Conservation (phyloP, 1,140 invertebrate genomes). For the Sitobion miscanthi region DNA sequence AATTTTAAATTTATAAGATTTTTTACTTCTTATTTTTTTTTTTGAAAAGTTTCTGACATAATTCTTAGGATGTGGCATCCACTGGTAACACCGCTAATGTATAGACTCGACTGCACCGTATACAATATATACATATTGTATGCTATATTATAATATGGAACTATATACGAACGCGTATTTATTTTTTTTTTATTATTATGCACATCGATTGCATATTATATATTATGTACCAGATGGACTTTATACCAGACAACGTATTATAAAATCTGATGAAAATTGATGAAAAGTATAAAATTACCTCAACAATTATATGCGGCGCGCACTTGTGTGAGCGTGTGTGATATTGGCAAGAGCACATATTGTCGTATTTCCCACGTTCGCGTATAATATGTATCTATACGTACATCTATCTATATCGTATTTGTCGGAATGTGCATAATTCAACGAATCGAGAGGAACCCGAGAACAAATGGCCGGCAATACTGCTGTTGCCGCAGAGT, state of each 20-base stretch:
- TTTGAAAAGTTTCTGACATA: neutral
- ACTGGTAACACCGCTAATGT: neutral
- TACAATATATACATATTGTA: no score
- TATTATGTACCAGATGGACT: no score
- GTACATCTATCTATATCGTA: neutral
- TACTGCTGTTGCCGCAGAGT: neutral
- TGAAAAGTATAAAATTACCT: neutral
- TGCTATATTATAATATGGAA: no score
- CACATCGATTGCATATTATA: no score
- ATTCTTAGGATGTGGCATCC: neutral
- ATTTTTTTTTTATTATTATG: no score
- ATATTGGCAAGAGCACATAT: neutral
- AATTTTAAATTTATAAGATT: neutral
- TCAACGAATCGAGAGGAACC: neutral
- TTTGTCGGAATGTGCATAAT: constrained; percentile 19
- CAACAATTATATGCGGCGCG: neutral
- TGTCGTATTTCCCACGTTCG: neutral
- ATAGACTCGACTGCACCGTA: no score
- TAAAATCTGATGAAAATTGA: neutral
- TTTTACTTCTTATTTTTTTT: neutral
- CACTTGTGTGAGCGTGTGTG: neutral
- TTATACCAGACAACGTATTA: neutral
- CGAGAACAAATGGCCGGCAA: neutral
- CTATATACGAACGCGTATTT: no score
- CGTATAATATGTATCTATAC: neutral